Evolutionary conservation across 2,888 invertebrate genomes (phyloP).

Genomic region (Operophtera brumata): DNA sequence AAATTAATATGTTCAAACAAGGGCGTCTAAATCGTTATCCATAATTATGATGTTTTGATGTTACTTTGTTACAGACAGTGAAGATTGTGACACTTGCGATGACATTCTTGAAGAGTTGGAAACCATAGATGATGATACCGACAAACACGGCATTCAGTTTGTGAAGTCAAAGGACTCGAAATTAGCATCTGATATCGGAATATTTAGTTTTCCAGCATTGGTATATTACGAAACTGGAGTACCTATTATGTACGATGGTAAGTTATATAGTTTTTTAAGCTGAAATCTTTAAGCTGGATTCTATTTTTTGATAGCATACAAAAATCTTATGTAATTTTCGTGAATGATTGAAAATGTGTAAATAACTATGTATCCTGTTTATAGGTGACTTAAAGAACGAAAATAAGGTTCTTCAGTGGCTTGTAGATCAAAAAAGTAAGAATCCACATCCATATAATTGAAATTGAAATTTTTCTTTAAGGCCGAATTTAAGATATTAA

Average conservation of each 20-base stretch:
- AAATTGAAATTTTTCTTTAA: conserved; percentile 39
- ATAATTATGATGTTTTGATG: neutral
- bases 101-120: conserved; percentile 93
- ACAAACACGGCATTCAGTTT: conserved; percentile 95
- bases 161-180: conserved; percentile 95
- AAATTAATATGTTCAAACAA: too few relatives aligned
- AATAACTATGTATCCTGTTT: conserved; percentile 69
- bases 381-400: conserved; percentile 96
- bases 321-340: neutral
- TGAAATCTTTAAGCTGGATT: conserved; percentile 5
- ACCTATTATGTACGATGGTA: conserved; percentile 97
- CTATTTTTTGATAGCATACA: neutral
- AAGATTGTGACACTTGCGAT: conserved; percentile 91
- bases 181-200: conserved; percentile 93
- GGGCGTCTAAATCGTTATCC: too few relatives aligned
- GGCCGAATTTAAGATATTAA: conserved; percentile 44
- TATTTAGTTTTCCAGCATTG: conserved; percentile 94
- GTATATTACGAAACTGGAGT: conserved; percentile 97
- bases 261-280: conserved; percentile 56
- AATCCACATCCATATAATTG: conserved; percentile 81
- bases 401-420: conserved; percentile 97
- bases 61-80: conserved; percentile 83
- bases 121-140: conserved; percentile 95
- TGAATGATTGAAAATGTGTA: conserved; percentile 7
- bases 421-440: conserved; percentile 98